Percentiles rank a stretch among this genome's conserved stretches.
Evolutionary conservation across 2,113 vertebrate species (phyloP).

Genomic region (pig (Sus scrofa)): T2T-Sscrofa CM000824.6:179257001-179257500

Average conservation of each 20-base stretch:
- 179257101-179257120: neutral
- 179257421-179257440: neutral
- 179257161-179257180: neutral
- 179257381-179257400: neutral
- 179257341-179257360: neutral
- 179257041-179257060: neutral
- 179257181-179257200: neutral
- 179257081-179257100: neutral
- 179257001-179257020: neutral
- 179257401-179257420: neutral
- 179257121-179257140: neutral
- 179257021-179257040: neutral
- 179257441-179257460: constrained; percentile 3
- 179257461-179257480: neutral
- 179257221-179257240: neutral
- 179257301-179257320: neutral
- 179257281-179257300: neutral
- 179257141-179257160: neutral
- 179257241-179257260: neutral
- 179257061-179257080: neutral
- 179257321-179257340: neutral
- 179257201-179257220: neutral
- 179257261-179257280: neutral
- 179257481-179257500: neutral
- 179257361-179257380: neutral